Evolutionary conservation across 2,797 vertebrate genomes (phyloP).

Genomic region (Vespertilio murinus): DNA sequence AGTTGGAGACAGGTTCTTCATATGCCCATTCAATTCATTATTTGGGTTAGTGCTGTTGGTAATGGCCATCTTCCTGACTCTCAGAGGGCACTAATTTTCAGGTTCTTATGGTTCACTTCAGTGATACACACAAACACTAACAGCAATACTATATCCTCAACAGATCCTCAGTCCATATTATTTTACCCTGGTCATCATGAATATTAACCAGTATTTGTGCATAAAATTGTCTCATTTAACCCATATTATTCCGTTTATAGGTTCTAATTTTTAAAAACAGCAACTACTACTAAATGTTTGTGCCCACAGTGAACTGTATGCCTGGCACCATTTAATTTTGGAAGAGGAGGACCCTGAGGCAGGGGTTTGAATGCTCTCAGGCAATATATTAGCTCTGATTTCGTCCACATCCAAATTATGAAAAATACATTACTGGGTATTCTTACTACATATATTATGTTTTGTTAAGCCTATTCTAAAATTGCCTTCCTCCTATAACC

Average conservation of each 20-base stretch:
- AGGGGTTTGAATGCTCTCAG: background rate
- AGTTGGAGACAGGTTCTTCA: background rate
- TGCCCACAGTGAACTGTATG: background rate
- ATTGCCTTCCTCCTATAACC: slow-evolving; percentile 37
- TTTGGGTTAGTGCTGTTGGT: background rate
- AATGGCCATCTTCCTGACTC: background rate
- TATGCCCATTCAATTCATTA: background rate
- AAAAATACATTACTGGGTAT: slow-evolving; percentile 22
- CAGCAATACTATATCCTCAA: background rate
- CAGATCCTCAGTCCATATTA: background rate
- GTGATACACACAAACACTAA: background rate
- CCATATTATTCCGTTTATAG: background rate
- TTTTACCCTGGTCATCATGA: background rate
- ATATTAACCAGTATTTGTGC: background rate
- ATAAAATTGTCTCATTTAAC: background rate
- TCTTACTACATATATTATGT: slow-evolving; percentile 15
- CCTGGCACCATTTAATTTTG: background rate
- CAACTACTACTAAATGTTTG: background rate
- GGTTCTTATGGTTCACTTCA: background rate
- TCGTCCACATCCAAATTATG: background rate
- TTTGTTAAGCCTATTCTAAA: slow-evolving; percentile 55
- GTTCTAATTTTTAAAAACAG: background rate
- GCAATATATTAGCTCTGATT: slow-evolving; percentile 40
- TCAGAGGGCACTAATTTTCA: background rate
- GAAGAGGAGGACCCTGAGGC: background rate